phyloP scores from a whole-genome alignment of 2,888 invertebrate species.

The Mycalesis mineus region DNA sequence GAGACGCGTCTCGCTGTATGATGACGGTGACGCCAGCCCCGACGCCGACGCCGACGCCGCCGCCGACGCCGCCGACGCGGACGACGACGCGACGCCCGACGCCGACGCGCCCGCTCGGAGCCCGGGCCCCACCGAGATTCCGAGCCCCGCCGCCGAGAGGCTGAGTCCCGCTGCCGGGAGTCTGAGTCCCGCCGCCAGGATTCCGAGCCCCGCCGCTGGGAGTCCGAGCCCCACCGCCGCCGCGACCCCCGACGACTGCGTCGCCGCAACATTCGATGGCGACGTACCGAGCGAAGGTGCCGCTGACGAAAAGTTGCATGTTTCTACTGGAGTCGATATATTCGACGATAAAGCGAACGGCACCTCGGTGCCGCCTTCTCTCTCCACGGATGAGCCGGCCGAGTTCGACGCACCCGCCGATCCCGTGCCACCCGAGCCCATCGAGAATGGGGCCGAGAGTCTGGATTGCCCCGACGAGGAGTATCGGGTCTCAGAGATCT shows the following conservation, averaged over 20 bases:
- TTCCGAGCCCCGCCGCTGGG: not conserved
- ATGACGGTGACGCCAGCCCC: conserved; percentile 43
- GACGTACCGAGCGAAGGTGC: too few species aligned
- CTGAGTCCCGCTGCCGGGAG: too few species aligned
- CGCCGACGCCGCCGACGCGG: not conserved
- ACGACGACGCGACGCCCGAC: not conserved
- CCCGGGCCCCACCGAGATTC: not conserved
- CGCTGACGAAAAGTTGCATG: too few species aligned
- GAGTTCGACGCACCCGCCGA: conserved; percentile 1
- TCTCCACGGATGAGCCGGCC: too few species aligned
- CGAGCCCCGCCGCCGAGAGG: too few species aligned
- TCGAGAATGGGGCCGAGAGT: conserved; percentile 79
- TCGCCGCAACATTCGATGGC: too few species aligned
- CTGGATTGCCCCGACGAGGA: too few species aligned
- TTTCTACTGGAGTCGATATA: too few species aligned
- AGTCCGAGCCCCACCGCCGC: not conserved
- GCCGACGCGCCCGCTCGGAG: not conserved
- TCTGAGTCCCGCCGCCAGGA: not conserved
- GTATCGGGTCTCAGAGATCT: too few species aligned
- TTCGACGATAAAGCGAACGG: not conserved
- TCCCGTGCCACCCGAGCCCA: not conserved
- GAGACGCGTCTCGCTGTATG: conserved; percentile 73
- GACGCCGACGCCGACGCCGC: conserved; percentile 19
- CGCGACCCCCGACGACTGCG: too few species aligned
- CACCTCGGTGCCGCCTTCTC: not conserved